A percentile compares a stretch with the other conserved stretches of the same genome.
These are phyloP conservation scores for Picathartes gymnocephalus DNA, from an alignment of 2,113 vertebrate genomes.

Conservation along the genomic window DNA sequence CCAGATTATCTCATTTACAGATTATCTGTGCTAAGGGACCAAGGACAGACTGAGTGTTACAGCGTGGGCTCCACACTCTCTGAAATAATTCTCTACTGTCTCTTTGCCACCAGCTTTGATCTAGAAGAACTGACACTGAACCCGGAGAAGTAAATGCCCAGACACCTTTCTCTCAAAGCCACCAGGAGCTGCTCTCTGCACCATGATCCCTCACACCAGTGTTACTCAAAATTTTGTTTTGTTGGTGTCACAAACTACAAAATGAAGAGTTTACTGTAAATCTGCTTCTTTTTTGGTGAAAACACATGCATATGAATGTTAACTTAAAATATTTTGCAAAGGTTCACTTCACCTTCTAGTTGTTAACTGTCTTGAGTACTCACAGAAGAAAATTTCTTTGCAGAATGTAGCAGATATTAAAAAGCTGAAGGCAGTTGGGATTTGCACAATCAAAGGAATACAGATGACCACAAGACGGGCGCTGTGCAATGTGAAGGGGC, in stretches of 20 bases:
- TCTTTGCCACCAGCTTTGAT: background rate
- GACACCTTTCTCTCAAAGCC: background rate
- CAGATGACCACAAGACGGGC: constrained; percentile 95
- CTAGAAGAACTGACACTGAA: background rate
- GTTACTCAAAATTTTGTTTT: background rate
- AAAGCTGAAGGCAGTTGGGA: constrained; percentile 93
- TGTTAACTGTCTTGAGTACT: constrained; percentile 12
- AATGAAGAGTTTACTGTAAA: background rate
- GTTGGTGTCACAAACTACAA: background rate
- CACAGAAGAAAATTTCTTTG: constrained; percentile 24
- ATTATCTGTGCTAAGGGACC: background rate
- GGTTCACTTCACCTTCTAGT: background rate
- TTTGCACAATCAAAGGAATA: constrained; percentile 96
- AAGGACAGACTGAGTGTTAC: background rate
- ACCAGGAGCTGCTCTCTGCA: background rate
- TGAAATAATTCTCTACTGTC: background rate
- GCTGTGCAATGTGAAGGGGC: constrained; percentile 92
- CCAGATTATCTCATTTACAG: background rate
- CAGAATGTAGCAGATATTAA: constrained; percentile 97
- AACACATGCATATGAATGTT: background rate
- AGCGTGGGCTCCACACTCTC: background rate
- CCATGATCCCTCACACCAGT: background rate
- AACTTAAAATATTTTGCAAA: background rate
- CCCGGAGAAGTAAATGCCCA: background rate
- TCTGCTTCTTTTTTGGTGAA: background rate